phyloP scores from a whole-genome alignment of 1,140 invertebrate genomes.

The Tenebrio molitor region DNA sequence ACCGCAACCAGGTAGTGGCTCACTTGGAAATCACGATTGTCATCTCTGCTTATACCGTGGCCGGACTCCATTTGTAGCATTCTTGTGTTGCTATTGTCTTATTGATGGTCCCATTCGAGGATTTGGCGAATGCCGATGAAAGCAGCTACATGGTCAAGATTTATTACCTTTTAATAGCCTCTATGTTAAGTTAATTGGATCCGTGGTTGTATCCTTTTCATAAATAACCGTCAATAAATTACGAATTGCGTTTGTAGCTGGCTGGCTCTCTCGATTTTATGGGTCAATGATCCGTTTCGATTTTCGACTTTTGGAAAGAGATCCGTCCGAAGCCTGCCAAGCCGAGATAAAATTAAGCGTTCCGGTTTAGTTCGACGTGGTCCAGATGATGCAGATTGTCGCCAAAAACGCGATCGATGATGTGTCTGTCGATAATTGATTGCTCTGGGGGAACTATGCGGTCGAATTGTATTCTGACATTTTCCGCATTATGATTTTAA shows the following conservation, averaged over 20 bases:
- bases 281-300: neutral
- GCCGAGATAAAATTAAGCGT: neutral
- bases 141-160: neutral
- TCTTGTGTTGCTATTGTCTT: neutral
- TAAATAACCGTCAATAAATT: too few relatives aligned
- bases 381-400: neutral
- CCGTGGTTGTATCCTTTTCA: neutral
- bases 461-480: neutral
- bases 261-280: too few relatives aligned
- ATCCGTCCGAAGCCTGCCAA: neutral
- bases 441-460: neutral
- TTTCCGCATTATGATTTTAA: neutral
- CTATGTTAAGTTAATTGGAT: neutral
- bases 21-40: neutral
- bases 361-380: neutral
- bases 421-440: neutral
- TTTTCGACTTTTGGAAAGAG: too few relatives aligned
- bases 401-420: neutral
- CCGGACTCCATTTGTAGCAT: neutral
- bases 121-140: neutral
- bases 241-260: too few relatives aligned
- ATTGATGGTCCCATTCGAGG: neutral
- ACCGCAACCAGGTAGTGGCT: neutral
- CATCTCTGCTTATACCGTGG: neutral
- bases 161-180: neutral